These are phyloP conservation scores for Penaeus monodon DNA, from an alignment of 2,888 invertebrate species.

Conservation along the genomic window DNA sequence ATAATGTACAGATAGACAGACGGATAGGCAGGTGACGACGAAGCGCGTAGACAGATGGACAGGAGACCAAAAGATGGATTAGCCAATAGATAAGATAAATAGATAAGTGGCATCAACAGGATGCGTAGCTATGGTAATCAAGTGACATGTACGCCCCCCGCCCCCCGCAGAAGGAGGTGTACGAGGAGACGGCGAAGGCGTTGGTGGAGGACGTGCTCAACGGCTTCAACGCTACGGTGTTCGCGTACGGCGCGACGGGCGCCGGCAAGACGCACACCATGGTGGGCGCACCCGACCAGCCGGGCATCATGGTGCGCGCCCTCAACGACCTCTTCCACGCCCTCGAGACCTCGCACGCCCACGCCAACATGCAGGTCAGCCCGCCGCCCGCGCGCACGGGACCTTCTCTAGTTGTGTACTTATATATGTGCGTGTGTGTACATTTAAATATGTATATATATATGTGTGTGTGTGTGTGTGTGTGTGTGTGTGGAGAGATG, in stretches of 20 bases:
- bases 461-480: neutral
- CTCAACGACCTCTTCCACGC: conserved; percentile 85
- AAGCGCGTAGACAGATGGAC: too few species aligned
- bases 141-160: neutral
- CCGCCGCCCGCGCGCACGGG: too few species aligned
- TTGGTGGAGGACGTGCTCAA: conserved; percentile 86
- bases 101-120: too few species aligned
- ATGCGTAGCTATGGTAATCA: too few species aligned
- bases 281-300: conserved; percentile 78
- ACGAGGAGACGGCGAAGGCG: conserved; percentile 85
- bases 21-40: too few species aligned
- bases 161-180: conserved; percentile 80
- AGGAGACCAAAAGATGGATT: too few species aligned
- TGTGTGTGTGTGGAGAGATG: neutral
- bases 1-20: too few species aligned
- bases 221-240: conserved; percentile 95
- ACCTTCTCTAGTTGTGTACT: neutral
- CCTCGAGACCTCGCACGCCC: conserved; percentile 75
- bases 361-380: conserved; percentile 74
- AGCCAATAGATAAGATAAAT: too few species aligned
- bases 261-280: conserved; percentile 94
- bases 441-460: neutral
- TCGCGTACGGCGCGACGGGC: conserved; percentile 94
- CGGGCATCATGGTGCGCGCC: conserved; percentile 89
- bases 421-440: neutral